These are phyloP conservation scores for Sitobion miscanthi DNA, from an alignment of 1,140 invertebrate genomes.

Conservation along the genomic window DNA sequence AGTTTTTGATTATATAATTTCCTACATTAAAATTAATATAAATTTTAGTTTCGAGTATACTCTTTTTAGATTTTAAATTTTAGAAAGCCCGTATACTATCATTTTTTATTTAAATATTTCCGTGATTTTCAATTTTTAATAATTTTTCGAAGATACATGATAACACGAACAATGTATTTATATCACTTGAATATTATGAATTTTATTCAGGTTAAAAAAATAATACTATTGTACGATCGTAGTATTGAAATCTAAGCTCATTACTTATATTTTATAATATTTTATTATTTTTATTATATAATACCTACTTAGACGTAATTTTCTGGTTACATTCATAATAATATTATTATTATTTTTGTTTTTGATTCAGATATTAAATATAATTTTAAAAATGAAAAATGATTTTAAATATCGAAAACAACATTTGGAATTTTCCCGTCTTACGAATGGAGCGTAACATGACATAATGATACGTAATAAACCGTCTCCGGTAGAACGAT, in stretches of 20 bases:
- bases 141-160: not conserved
- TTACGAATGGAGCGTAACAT: not conserved
- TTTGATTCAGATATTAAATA: too few species aligned
- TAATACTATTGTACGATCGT: not conserved
- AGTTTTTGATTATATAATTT: not conserved
- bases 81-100: not conserved
- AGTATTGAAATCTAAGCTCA: not conserved
- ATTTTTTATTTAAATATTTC: not conserved
- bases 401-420: not conserved
- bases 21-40: not conserved
- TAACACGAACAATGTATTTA: not conserved
- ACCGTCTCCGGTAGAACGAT: not conserved
- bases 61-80: not conserved
- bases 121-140: not conserved
- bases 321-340: not conserved
- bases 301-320: not conserved
- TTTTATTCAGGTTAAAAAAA: not conserved
- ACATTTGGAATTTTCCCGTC: not conserved
- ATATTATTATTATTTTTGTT: not conserved
- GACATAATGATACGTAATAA: not conserved
- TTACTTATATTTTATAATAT: not conserved
- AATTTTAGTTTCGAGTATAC: not conserved
- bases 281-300: not conserved
- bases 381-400: not conserved
- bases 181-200: not conserved